phyloP scores from a whole-genome alignment of 2,888 invertebrate species.

The Melikaiella ostensackeni region DNA sequence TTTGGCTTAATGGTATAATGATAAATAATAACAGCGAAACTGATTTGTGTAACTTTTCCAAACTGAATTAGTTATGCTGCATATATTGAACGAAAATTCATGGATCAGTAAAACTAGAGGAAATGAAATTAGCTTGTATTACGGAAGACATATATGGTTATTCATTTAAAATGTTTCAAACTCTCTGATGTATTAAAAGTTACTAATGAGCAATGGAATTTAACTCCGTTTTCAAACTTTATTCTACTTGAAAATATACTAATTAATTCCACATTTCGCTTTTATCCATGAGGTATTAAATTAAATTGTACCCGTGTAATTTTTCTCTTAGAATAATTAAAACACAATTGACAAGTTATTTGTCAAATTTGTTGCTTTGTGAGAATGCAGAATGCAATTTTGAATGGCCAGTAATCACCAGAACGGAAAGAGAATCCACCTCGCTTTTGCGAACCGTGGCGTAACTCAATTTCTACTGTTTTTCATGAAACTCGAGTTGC shows the following conservation, averaged over 20 bases:
- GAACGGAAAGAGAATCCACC: constrained; percentile 1
- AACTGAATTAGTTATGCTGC: neutral
- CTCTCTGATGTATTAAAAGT: neutral
- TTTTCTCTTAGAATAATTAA: neutral
- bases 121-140: no score
- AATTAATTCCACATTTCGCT: neutral
- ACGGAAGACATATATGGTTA: neutral
- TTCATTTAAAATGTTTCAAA: neutral
- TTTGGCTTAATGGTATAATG: no score
- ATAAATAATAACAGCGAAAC: no score
- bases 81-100: neutral
- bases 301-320: neutral
- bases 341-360: neutral
- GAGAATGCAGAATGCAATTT: neutral
- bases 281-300: neutral
- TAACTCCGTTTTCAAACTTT: neutral
- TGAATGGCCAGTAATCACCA: constrained; percentile 11
- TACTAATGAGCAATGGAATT: neutral
- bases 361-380: neutral
- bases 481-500: constrained; percentile 21
- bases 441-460: constrained; percentile 12
- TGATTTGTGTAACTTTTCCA: no score
- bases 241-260: neutral
- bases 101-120: neutral
- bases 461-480: constrained; percentile 26